Conservation (phyloP, 2,888 invertebrate species). For the Myopa testacea region DNA sequence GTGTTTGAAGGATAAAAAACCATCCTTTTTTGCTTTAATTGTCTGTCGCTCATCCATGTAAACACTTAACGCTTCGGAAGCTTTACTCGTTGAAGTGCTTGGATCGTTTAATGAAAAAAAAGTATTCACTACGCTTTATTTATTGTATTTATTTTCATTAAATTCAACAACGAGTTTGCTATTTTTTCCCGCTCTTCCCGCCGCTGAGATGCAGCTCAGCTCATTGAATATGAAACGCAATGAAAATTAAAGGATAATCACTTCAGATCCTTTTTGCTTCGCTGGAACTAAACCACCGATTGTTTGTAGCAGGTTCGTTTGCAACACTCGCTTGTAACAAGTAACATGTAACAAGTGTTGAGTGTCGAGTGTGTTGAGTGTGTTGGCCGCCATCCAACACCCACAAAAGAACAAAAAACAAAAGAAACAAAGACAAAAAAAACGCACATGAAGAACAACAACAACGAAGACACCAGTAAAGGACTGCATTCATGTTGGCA, state of each 20-base stretch:
- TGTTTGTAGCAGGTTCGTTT: no score
- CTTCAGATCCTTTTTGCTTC: constrained; percentile 4
- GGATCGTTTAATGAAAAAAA: no score
- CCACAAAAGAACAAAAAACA: neutral
- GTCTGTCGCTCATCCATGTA: no score
- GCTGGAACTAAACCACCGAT: neutral
- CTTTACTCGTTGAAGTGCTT: no score
- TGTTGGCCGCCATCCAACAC: constrained; percentile 6
- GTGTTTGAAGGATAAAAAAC: no score
- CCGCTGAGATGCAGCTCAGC: neutral
- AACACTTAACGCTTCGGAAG: no score
- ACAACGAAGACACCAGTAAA: neutral
- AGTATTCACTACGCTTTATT: neutral
- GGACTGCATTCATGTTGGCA: neutral
- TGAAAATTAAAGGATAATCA: constrained; percentile 24
- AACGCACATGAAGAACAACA: neutral
- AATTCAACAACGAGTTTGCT: neutral
- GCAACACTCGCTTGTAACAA: no score
- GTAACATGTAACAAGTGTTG: no score
- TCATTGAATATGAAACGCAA: constrained; percentile 13
- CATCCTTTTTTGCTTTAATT: no score
- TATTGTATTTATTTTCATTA: neutral
- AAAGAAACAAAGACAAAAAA: neutral
- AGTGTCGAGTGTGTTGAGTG: neutral
- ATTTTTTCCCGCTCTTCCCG: neutral